phyloP scores from a whole-genome alignment of 2,888 invertebrate genomes.

The Idaea aversata region DNA sequence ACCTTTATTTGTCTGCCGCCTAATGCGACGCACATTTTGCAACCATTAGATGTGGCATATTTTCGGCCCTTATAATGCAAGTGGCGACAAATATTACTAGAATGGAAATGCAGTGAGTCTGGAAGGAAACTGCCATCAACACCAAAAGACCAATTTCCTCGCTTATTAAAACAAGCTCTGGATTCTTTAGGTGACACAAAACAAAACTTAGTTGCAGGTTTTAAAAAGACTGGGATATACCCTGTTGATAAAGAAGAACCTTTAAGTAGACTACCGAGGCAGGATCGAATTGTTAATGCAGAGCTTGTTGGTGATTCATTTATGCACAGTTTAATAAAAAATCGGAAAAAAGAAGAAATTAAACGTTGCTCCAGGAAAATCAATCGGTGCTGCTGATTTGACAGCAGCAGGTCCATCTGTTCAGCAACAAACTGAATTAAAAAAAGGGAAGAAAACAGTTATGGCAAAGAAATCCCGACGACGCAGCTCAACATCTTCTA shows the following conservation, averaged over 20 bases:
- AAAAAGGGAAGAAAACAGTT: constrained; percentile 10
- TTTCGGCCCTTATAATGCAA: constrained; percentile 25
- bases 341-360: constrained; percentile 13
- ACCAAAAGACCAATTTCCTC: constrained; percentile 1
- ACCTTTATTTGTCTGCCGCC: constrained; percentile 23
- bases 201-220: constrained; percentile 18
- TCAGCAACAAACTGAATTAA: constrained; percentile 4
- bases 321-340: constrained; percentile 6
- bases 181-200: background rate
- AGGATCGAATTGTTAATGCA: constrained; percentile 5
- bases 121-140: constrained; percentile 1
- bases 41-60: constrained; percentile 24
- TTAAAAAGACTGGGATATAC: constrained; percentile 28
- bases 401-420: constrained; percentile 12
- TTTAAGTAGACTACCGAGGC: constrained; percentile 21
- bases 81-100: constrained; percentile 26
- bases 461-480: constrained; percentile 5
- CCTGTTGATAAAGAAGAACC: constrained; percentile 23
- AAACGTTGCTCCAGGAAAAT: constrained; percentile 13
- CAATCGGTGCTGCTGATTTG: constrained; percentile 11
- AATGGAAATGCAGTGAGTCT: constrained; percentile 9
- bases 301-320: constrained; percentile 1
- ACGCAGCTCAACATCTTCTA: constrained; percentile 4
- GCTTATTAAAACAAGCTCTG: background rate
- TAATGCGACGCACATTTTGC: constrained; percentile 24